Conservation (phyloP, 2,888 invertebrate species). For the Chironomus riparius region DNA sequence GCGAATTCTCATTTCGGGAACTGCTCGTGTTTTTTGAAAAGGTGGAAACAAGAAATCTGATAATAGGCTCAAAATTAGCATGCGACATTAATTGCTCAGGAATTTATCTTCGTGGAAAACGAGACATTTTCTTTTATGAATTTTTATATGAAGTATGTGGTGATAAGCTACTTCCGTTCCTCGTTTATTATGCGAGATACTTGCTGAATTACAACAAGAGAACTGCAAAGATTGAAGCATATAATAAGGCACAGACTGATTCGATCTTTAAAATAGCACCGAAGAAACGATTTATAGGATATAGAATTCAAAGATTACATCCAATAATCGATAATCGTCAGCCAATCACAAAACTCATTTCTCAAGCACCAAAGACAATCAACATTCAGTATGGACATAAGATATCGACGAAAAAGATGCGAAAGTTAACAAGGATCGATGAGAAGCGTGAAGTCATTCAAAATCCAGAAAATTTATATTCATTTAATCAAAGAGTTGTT, state of each 20-base stretch:
- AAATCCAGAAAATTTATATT: background rate
- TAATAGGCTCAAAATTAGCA: slow-evolving; percentile 35
- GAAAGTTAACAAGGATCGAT: slow-evolving; percentile 1
- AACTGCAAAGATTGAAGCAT: background rate
- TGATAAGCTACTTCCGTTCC: slow-evolving; percentile 37
- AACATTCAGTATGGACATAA: slow-evolving; percentile 17
- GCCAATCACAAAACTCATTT: background rate
- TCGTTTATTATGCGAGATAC: slow-evolving; percentile 35
- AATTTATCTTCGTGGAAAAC: slow-evolving; percentile 36
- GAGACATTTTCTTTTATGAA: slow-evolving; percentile 41
- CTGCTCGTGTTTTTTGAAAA: slow-evolving; percentile 39
- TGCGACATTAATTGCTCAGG: slow-evolving; percentile 37
- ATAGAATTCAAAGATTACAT: slow-evolving; percentile 2
- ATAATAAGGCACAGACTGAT: background rate
- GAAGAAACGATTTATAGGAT: slow-evolving; percentile 4
- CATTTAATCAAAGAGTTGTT: slow-evolving; percentile 32
- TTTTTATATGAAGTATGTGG: slow-evolving; percentile 40
- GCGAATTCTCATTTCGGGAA: slow-evolving; percentile 40
- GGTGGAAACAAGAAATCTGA: slow-evolving; percentile 33
- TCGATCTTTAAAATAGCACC: background rate
- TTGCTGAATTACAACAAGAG: background rate
- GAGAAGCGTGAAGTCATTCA: slow-evolving; percentile 12
- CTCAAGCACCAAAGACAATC: background rate
- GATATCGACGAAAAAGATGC: slow-evolving; percentile 13
- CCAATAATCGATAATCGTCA: background rate